Evolutionary conservation across 2,888 invertebrate genomes (phyloP).

Genomic region (Oligia strigilis): DNA sequence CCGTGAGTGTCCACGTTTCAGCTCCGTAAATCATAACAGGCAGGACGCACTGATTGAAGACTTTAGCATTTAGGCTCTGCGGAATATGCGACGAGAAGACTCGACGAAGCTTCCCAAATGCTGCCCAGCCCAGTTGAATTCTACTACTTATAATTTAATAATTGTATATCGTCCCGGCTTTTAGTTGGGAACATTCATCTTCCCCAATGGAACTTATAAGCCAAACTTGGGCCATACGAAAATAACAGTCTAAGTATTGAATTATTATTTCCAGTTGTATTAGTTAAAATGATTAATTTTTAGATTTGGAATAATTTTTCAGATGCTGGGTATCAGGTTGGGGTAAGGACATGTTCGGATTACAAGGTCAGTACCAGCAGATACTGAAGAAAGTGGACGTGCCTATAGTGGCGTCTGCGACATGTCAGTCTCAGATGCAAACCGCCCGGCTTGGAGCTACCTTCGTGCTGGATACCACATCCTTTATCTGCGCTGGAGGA

Average conservation of each 20-base stretch:
- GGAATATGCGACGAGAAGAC: too few relatives aligned
- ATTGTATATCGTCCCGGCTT: neutral
- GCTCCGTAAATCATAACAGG: neutral
- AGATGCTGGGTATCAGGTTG: slow-evolving; percentile 95
- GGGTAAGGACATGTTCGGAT: slow-evolving; percentile 95
- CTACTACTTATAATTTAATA: neutral
- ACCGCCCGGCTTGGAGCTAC: slow-evolving; percentile 92
- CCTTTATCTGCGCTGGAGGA: slow-evolving; percentile 95
- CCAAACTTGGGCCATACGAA: neutral
- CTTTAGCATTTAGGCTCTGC: neutral
- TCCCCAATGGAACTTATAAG: neutral
- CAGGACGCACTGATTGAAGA: neutral
- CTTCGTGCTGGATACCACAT: slow-evolving; percentile 91
- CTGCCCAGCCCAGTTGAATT: too few relatives aligned
- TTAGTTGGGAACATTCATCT: neutral
- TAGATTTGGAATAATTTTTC: neutral
- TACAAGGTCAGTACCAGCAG: slow-evolving; percentile 91
- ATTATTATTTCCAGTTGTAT: neutral
- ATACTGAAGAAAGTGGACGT: slow-evolving; percentile 95
- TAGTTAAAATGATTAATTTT: neutral
- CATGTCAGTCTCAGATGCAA: slow-evolving; percentile 92
- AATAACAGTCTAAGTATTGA: neutral
- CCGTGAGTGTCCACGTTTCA: neutral
- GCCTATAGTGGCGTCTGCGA: slow-evolving; percentile 91
- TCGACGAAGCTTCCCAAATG: neutral